Percentiles rank a stretch among this genome's conserved stretches.
phyloP scores from a whole-genome alignment of 64 coral and sea anemone genomes.

The Dendrophyllia cribrosa region DNA sequence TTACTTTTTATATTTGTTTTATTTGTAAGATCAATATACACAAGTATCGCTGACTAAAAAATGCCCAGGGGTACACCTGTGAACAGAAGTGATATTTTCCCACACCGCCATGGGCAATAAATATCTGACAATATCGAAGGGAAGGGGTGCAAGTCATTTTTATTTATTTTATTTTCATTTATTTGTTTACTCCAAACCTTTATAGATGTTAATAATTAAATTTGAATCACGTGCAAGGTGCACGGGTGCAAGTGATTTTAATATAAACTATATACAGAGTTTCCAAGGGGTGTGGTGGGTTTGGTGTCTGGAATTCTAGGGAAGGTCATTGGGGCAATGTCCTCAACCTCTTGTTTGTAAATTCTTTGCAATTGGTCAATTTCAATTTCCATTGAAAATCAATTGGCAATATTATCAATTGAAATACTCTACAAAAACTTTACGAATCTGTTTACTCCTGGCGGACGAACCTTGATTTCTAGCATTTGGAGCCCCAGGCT shows the following conservation, averaged over 20 bases:
- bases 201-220: too few relatives aligned
- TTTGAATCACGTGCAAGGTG: too few relatives aligned
- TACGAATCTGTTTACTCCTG: slow-evolving; percentile 46
- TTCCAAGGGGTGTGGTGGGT: slow-evolving; percentile 7
- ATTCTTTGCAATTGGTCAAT: slow-evolving; percentile 3
- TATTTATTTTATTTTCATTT: too few relatives aligned
- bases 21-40: not conserved
- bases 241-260: too few relatives aligned
- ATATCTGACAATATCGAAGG: slow-evolving; percentile 30
- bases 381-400: slow-evolving; percentile 38
- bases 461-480: not conserved
- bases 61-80: too few relatives aligned
- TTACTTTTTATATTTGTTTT: not conserved
- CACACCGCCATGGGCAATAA: slow-evolving; percentile 5
- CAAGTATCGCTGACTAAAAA: too few relatives aligned
- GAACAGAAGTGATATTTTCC: too few relatives aligned
- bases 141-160: too few relatives aligned
- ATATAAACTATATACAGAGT: slow-evolving; percentile 21
- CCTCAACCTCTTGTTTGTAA: not conserved
- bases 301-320: not conserved
- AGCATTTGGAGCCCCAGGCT: slow-evolving; percentile 17
- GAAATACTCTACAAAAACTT: slow-evolving; percentile 64
- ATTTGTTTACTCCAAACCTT: too few relatives aligned
- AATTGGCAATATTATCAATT: slow-evolving; percentile 14
- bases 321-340: not conserved